Conservation (phyloP, 2,888 invertebrate genomes). For the Drosophila colorata region DNA sequence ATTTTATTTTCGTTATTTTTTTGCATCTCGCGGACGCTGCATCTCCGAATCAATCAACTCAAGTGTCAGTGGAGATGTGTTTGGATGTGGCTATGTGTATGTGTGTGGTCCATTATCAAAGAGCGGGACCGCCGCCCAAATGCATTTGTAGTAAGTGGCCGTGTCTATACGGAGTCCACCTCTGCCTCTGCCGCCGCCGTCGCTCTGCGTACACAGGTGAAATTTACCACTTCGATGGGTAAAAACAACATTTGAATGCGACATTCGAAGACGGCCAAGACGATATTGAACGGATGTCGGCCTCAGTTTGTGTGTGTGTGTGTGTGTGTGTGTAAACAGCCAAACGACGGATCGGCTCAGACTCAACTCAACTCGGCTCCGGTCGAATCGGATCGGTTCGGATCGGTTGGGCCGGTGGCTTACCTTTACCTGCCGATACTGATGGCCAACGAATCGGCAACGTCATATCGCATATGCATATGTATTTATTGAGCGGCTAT, state of each 20-base stretch:
- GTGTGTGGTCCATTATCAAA: conserved; percentile 79
- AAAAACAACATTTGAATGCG: conserved; percentile 81
- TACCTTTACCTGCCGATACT: conserved; percentile 41
- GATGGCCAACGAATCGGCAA: conserved; percentile 67
- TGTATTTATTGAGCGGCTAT: conserved; percentile 19
- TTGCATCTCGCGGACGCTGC: conserved; percentile 72
- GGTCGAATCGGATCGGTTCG: conserved; percentile 18
- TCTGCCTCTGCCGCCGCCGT: conserved; percentile 14
- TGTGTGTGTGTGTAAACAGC: conserved; percentile 68
- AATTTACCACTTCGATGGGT: conserved; percentile 78
- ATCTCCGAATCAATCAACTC: conserved; percentile 78
- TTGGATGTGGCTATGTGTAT: conserved; percentile 22
- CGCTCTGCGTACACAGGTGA: conserved; percentile 74
- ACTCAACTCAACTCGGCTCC: conserved; percentile 7
- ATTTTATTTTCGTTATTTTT: conserved; percentile 34
- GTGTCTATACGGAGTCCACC: conserved; percentile 60
- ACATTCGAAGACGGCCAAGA: conserved; percentile 67
- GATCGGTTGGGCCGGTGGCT: conserved; percentile 39
- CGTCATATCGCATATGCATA: conserved; percentile 70
- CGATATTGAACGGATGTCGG: conserved; percentile 63
- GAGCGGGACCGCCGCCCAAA: conserved; percentile 69
- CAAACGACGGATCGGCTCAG: conserved; percentile 29
- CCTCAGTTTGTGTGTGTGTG: conserved; percentile 42
- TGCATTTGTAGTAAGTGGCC: conserved; percentile 79
- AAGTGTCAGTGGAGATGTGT: conserved; percentile 58